Percentiles rank a stretch among this genome's conserved stretches.
Conservation (phyloP, 2,113 vertebrate genomes). For the Coptodon bakossiorum region DNA sequence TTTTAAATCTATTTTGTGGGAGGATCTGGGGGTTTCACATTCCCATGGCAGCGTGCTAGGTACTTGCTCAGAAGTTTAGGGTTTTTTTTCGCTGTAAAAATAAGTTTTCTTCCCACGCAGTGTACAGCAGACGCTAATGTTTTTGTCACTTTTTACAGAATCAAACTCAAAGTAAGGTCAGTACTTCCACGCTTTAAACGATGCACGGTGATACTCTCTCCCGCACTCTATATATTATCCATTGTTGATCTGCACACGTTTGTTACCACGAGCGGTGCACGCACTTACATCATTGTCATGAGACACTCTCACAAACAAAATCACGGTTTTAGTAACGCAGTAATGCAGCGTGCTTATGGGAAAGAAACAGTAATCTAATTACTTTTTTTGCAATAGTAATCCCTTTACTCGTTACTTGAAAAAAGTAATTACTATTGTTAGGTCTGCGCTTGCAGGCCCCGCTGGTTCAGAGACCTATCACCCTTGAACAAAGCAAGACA, state of each 20-base stretch:
- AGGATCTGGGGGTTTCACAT: not conserved
- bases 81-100: too few relatives aligned
- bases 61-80: not conserved
- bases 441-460: too few relatives aligned
- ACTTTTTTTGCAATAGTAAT: too few relatives aligned
- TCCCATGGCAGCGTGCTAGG: not conserved
- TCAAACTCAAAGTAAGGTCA: not conserved
- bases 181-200: not conserved
- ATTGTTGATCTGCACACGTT: not conserved
- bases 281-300: not conserved
- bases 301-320: not conserved
- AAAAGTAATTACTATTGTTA: too few relatives aligned
- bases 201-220: not conserved
- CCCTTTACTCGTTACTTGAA: too few relatives aligned
- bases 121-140: not conserved
- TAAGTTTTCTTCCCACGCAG: fast-evolving
- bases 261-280: not conserved
- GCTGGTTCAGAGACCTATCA: too few relatives aligned
- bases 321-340: not conserved
- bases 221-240: not conserved
- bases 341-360: too few relatives aligned
- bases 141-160: not conserved
- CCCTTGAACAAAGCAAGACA: too few relatives aligned
- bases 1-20: not conserved
- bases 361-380: too few relatives aligned